Conservation (phyloP, 2,888 invertebrate genomes). For the Agonopterix subpropinquella region DNA sequence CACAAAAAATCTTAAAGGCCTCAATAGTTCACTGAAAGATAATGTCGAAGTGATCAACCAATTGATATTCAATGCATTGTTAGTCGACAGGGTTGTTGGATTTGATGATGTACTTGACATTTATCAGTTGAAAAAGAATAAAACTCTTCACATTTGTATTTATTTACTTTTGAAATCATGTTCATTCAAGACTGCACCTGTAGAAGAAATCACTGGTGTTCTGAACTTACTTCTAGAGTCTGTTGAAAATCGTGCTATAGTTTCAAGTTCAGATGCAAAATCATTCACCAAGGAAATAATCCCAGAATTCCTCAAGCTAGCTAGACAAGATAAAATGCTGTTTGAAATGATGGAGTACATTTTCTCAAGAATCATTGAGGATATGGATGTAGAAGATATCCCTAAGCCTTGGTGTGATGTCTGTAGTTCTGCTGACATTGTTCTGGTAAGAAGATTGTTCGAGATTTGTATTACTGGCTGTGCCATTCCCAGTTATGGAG, state of each 20-base stretch:
- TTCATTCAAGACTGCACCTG: constrained; percentile 44
- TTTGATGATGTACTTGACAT: constrained; percentile 45
- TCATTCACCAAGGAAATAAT: constrained; percentile 42
- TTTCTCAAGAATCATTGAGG: constrained; percentile 62
- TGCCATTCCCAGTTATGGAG: constrained; percentile 44
- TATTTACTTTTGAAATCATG: constrained; percentile 62
- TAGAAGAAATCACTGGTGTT: constrained; percentile 48
- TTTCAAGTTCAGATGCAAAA: constrained; percentile 35
- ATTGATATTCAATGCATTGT: constrained; percentile 43
- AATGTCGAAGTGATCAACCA: constrained; percentile 37
- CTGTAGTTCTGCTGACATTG: constrained; percentile 43
- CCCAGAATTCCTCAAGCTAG: constrained; percentile 42
- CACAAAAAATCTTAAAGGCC: constrained; percentile 17
- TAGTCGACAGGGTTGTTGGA: constrained; percentile 33
- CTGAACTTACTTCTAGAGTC: constrained; percentile 60
- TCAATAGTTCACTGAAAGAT: constrained; percentile 28
- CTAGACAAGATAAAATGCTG: constrained; percentile 64
- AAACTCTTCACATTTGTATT: constrained; percentile 46
- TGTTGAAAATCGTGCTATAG: constrained; percentile 47
- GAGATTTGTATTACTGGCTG: constrained; percentile 70
- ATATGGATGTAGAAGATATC: constrained; percentile 52
- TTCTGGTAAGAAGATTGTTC: constrained; percentile 56
- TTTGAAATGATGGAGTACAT: constrained; percentile 75
- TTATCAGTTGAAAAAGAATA: constrained; percentile 37
- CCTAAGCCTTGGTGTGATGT: constrained; percentile 63